These are phyloP conservation scores for Pogonocichla stellata DNA, from an alignment of 2,113 vertebrate species.

Conservation along the genomic window DNA sequence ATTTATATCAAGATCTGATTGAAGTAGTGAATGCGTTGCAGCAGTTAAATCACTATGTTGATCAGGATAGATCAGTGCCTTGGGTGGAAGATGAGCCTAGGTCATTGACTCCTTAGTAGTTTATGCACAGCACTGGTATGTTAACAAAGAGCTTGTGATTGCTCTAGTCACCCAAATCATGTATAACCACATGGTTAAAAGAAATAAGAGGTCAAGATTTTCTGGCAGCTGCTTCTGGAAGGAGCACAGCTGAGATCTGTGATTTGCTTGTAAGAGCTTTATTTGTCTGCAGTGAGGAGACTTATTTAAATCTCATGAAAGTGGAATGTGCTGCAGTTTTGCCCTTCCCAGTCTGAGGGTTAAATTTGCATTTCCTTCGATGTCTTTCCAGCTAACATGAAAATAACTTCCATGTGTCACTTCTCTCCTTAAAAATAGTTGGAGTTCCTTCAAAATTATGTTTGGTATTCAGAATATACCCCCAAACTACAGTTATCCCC, in stretches of 20 bases:
- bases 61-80: not conserved
- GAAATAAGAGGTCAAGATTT: not conserved
- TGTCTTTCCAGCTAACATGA: slow-evolving; percentile 11
- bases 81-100: not conserved
- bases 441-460: not conserved
- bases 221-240: not conserved
- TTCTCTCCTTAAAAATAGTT: slow-evolving; percentile 11
- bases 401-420: slow-evolving; percentile 51
- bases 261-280: not conserved
- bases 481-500: not conserved
- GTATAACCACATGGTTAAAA: not conserved
- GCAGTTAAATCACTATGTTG: not conserved
- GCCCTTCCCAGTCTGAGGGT: slow-evolving; percentile 14
- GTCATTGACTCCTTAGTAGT: not conserved
- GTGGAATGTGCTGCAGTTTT: not conserved
- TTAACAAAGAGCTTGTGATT: not conserved
- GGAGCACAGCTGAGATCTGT: not conserved
- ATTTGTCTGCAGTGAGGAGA: not conserved
- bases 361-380: slow-evolving; percentile 2
- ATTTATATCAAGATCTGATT: not conserved
- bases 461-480: not conserved
- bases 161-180: not conserved
- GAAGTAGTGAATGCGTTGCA: not conserved
- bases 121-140: not conserved
- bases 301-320: slow-evolving; percentile 12